Base-by-base conservation (phyloP, 1,140 invertebrate genomes). In the Medauroidea extradentata region DNA sequence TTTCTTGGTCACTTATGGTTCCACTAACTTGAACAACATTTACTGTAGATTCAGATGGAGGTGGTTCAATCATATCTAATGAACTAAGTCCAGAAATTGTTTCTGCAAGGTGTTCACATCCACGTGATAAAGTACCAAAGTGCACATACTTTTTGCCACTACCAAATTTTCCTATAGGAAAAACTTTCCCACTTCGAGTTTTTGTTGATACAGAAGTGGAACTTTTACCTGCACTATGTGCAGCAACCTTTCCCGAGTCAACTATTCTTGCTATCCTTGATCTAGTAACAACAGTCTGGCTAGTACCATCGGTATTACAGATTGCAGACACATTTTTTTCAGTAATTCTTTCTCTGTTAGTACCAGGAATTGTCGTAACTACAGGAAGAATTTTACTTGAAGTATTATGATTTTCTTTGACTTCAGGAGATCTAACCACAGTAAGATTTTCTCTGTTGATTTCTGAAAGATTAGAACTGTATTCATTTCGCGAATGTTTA, bases 11-110 rank as follows among this genome's bases (percentile, higher is more conserved):
- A 25, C 25, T 41, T 41, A 34, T 14, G 29, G 29, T 55, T 23
- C 39, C 24, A 41, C 80, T 76, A 11, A 84, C 65, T 60, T 84
- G 83, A 1, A 84, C 82, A 0, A 85, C 79, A 63, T 85, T 81
- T 2, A 85, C 79, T 0, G 81, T 81, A 1, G 78, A 73, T 48
- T 80, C 73, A 7, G 79, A 71, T 21, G 75, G 67, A 3, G 73
- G 71, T 2, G 82, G 80, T 16, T 78, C 69, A 60, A 84, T 79
- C 74, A 83, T 78, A 43, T 81, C 77, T 53, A 81, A 67, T 29
- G 80, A 76, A 59, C 78, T 79, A 34, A 83, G 60, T 25, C 80
- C 80, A 13, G 80, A 80, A 19, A 82, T 72, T 51, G 77, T 75
- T 58, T 75, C 69, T 8, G 74, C 71, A 44, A 81, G 60, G 24